Evolutionary conservation across 2,797 vertebrate species (phyloP).

Genomic region (Syngnathus rostellatus): DNA sequence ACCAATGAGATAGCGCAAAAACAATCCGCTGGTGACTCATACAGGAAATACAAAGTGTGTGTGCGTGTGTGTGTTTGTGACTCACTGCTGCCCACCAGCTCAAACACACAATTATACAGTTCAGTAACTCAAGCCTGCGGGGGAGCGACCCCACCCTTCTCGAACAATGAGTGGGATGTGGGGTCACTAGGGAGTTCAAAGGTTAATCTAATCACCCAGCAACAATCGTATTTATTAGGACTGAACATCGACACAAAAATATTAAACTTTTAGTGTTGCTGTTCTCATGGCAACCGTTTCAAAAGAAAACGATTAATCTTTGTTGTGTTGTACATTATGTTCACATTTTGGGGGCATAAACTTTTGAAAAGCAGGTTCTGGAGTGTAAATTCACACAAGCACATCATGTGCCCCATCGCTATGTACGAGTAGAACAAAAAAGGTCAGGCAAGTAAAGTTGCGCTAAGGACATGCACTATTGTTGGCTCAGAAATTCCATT

Average conservation of each 20-base stretch:
- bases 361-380: neutral
- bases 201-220: slow-evolving; percentile 41
- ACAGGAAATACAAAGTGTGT: slow-evolving; percentile 66
- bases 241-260: neutral
- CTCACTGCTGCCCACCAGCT: slow-evolving; percentile 72
- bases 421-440: neutral
- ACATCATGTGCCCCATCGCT: neutral
- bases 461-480: neutral
- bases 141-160: slow-evolving; percentile 49
- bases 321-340: neutral
- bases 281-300: neutral
- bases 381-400: neutral
- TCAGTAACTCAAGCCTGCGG: slow-evolving; percentile 44
- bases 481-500: neutral
- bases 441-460: neutral
- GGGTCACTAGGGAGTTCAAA: slow-evolving; percentile 23
- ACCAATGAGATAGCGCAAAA: slow-evolving; percentile 67
- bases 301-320: neutral
- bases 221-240: slow-evolving; percentile 13
- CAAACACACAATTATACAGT: slow-evolving; percentile 62
- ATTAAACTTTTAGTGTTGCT: neutral
- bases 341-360: neutral
- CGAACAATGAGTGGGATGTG: slow-evolving; percentile 48
- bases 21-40: slow-evolving; percentile 70
- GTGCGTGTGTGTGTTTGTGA: slow-evolving; percentile 64